Conservation (phyloP, 2,888 invertebrate genomes). For the Alentia gelatinosa region DNA sequence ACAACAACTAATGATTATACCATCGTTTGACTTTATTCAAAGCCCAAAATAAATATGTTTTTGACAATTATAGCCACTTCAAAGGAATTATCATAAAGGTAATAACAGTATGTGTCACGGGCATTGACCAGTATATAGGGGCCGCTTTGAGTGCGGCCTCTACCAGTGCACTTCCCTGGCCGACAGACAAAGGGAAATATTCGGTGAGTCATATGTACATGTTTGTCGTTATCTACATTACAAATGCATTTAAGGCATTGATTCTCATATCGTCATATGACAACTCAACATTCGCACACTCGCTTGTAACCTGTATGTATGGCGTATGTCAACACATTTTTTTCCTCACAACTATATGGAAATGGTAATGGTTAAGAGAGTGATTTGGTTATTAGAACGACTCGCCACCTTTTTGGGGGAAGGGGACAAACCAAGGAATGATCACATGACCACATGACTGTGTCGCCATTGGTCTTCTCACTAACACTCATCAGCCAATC, state of each 20-base stretch:
- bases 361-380: conserved; percentile 50
- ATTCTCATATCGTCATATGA: conserved; percentile 21
- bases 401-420: too few relatives aligned
- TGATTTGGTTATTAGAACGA: not conserved
- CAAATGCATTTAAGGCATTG: conserved; percentile 51
- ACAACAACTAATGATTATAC: conserved; percentile 39
- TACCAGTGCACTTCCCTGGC: conserved; percentile 13
- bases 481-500: conserved; percentile 31
- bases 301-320: conserved; percentile 14
- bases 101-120: conserved; percentile 36
- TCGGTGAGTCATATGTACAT: conserved; percentile 26
- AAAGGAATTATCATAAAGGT: conserved; percentile 42
- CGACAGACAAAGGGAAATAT: not conserved
- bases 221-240: conserved; percentile 45
- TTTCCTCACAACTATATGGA: conserved; percentile 26
- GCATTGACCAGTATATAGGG: not conserved
- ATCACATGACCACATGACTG: conserved; percentile 32
- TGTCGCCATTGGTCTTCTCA: conserved; percentile 24
- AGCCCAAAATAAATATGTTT: conserved; percentile 52
- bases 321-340: not conserved
- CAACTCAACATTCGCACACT: conserved; percentile 8
- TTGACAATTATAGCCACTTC: conserved; percentile 55
- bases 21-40: conserved; percentile 50
- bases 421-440: conserved; percentile 7
- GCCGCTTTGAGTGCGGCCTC: not conserved